Percentiles rank a stretch among this genome's conserved stretches.
Conservation (phyloP, 2,113 vertebrate species). For the Corydoras sp. region DNA sequence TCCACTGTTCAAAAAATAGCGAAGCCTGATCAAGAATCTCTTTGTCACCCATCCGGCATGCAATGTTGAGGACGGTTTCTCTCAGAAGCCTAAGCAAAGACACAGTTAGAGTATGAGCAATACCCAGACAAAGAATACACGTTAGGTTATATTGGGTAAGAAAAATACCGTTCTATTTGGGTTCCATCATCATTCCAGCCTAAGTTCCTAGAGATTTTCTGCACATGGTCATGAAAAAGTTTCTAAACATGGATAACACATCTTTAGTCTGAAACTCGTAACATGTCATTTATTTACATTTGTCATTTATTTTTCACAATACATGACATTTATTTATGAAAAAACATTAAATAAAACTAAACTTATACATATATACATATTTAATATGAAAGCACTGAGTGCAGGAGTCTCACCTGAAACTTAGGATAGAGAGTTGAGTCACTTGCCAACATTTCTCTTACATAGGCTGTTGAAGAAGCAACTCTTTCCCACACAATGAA, state of each 20-base stretch:
- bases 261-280: too few species aligned
- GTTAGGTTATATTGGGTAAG: too few species aligned
- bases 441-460: slow-evolving; percentile 77
- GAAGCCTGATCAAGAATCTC: slow-evolving; percentile 65
- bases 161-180: slow-evolving; percentile 59
- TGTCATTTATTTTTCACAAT: too few species aligned
- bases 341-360: slow-evolving; percentile 1
- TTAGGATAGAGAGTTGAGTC: slow-evolving; percentile 63
- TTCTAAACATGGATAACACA: slow-evolving; percentile 55
- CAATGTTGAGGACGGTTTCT: slow-evolving; percentile 72
- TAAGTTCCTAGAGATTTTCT: slow-evolving; percentile 55
- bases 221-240: slow-evolving; percentile 71
- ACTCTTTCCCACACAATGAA: slow-evolving; percentile 82
- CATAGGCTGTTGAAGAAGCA: slow-evolving; percentile 72
- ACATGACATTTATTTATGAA: background rate
- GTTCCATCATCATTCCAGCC: slow-evolving; percentile 68
- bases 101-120: background rate
- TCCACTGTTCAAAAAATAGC: slow-evolving; percentile 70
- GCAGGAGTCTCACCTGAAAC: slow-evolving; percentile 72
- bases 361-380: background rate
- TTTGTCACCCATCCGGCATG: slow-evolving; percentile 74
- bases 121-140: slow-evolving; percentile 2
- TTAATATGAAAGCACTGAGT: background rate
- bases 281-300: too few species aligned
- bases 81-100: slow-evolving; percentile 76